phyloP scores from a whole-genome alignment of 2,113 vertebrate species.

The Lepisosteus osseus region DNA sequence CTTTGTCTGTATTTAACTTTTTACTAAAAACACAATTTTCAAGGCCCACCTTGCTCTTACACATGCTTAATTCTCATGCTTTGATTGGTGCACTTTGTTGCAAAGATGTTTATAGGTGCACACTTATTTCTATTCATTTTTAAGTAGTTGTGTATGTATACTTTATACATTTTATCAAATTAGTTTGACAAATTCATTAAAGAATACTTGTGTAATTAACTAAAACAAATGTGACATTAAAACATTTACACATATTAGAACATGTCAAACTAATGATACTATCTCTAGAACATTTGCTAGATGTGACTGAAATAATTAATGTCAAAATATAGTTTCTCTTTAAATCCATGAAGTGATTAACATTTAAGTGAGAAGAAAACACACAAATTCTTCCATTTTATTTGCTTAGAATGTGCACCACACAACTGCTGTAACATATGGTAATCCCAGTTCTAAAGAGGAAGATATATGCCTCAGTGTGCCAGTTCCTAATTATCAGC shows the following conservation, averaged over 20 bases:
- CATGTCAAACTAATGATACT: neutral
- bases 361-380: constrained; percentile 2
- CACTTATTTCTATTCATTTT: too few relatives aligned
- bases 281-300: constrained; percentile 3
- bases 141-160: neutral
- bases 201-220: neutral
- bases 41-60: too few relatives aligned
- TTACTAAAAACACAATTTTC: too few relatives aligned
- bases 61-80: too few relatives aligned
- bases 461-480: neutral
- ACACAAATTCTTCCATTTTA: constrained; percentile 1
- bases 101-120: too few relatives aligned
- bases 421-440: constrained; percentile 20
- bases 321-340: neutral
- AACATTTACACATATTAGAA: neutral
- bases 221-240: neutral
- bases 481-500: constrained; percentile 17
- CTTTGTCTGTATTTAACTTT: too few relatives aligned
- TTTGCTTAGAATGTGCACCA: constrained; percentile 4
- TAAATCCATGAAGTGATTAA: constrained; percentile 9
- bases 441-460: neutral
- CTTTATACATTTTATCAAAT: neutral
- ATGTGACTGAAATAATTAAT: constrained; percentile 5
- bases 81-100: too few relatives aligned
- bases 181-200: neutral